Percentiles rank a stretch among this genome's conserved stretches.
Evolutionary conservation across 2,113 vertebrate genomes (phyloP).

Genomic region (Actenoides hombroni): DNA sequence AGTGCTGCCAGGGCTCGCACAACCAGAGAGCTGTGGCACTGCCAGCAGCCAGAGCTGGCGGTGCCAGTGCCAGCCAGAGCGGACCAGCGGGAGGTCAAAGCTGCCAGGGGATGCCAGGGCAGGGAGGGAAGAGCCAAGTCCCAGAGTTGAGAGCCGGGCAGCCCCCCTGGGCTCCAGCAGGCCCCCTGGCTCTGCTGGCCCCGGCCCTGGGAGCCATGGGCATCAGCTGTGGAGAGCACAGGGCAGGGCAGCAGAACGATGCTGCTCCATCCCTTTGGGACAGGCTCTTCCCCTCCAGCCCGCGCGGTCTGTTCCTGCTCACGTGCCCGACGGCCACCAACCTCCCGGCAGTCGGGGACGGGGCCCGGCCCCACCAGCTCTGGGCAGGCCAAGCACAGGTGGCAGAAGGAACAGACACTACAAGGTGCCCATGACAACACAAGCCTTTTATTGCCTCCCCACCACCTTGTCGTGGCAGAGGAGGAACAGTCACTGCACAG

Average conservation of each 20-base stretch:
- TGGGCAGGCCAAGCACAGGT: neutral
- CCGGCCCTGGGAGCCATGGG: neutral
- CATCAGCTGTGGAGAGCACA: neutral
- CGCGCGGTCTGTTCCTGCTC: neutral
- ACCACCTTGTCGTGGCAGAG: neutral
- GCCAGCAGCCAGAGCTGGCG: neutral
- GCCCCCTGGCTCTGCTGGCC: neutral
- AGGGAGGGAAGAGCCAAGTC: neutral
- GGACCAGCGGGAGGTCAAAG: neutral
- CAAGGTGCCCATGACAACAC: constrained; percentile 29
- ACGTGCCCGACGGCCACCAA: rapidly evolving
- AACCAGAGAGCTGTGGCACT: neutral
- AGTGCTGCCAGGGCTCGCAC: neutral
- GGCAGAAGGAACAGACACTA: constrained; percentile 29
- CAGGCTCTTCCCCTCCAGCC: neutral
- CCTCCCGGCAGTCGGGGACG: neutral
- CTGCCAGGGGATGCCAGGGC: neutral
- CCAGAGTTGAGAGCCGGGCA: neutral
- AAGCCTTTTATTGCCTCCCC: constrained; percentile 48
- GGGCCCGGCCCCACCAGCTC: neutral
- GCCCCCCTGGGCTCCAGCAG: neutral
- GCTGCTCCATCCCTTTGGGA: neutral
- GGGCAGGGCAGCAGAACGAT: neutral
- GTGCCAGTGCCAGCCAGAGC: neutral
- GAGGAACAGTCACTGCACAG: neutral